Conservation (phyloP, 2,113 vertebrate species). For the Muntiacus muntjak region DNA sequence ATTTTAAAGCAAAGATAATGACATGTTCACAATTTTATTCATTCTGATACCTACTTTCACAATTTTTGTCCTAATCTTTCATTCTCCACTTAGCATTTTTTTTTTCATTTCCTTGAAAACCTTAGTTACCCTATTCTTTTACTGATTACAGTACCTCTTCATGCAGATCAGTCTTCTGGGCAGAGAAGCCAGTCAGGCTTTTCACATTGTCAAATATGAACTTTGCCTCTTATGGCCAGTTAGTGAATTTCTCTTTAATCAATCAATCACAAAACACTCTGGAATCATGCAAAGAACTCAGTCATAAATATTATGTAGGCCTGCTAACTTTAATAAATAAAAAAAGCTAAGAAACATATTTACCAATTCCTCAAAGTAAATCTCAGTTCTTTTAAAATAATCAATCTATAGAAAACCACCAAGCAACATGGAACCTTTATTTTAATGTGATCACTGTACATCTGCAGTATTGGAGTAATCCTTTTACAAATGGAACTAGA, state of each 20-base stretch:
- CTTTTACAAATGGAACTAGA: conserved; percentile 74
- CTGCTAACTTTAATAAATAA: not conserved
- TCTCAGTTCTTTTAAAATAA: not conserved
- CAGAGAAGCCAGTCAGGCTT: not conserved
- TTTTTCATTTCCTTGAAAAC: not conserved
- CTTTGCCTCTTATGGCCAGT: not conserved
- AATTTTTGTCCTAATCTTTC: not conserved
- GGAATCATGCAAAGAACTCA: not conserved
- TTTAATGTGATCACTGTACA: conserved; percentile 86
- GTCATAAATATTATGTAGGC: not conserved
- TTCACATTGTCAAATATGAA: not conserved
- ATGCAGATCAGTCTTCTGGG: not conserved
- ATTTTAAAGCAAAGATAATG: not conserved
- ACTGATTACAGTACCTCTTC: not conserved
- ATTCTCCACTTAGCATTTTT: not conserved
- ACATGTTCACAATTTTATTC: not conserved
- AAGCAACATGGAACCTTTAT: conserved; percentile 84
- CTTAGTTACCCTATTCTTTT: not conserved
- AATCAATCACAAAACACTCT: not conserved
- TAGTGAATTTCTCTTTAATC: not conserved
- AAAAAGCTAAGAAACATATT: not conserved
- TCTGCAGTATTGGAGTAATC: conserved; percentile 76
- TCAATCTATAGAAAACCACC: conserved; percentile 26
- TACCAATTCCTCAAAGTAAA: conserved; percentile 17
- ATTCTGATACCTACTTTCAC: not conserved